Percentiles rank a stretch among this genome's conserved stretches.
phyloP scores from a whole-genome alignment of 2,797 vertebrate species.

The Cetoscarus ocellatus region DNA sequence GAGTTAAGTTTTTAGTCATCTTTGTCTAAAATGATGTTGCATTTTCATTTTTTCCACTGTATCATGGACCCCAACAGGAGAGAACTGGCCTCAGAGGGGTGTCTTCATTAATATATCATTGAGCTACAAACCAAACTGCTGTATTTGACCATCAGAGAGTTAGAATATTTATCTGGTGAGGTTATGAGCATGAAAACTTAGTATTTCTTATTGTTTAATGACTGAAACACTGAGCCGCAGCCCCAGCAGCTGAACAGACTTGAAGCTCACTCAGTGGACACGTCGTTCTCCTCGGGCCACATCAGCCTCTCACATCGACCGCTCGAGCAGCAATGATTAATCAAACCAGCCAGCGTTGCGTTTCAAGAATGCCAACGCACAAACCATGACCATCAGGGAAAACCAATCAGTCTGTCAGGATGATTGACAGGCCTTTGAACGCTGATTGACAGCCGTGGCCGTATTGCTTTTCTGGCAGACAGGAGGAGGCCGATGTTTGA shows the following conservation, averaged over 20 bases:
- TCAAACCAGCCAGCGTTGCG: slow-evolving; percentile 28
- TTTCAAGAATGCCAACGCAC: slow-evolving; percentile 50
- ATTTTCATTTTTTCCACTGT: too few species aligned
- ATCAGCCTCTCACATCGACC: slow-evolving; percentile 23
- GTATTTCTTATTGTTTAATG: too few species aligned
- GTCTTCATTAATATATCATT: too few species aligned
- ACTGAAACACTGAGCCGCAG: background rate
- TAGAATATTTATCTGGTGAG: too few species aligned
- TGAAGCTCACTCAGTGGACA: slow-evolving; percentile 1
- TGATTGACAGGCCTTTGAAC: slow-evolving; percentile 51
- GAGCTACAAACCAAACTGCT: too few species aligned
- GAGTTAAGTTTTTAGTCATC: too few species aligned
- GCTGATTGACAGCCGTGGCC: slow-evolving; percentile 25
- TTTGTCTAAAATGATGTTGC: too few species aligned
- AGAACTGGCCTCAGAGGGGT: too few species aligned
- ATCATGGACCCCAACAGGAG: background rate
- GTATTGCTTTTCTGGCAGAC: slow-evolving; percentile 12
- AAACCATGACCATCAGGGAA: slow-evolving; percentile 40
- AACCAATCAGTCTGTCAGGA: slow-evolving; percentile 50
- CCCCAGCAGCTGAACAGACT: background rate
- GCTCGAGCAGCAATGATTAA: slow-evolving; percentile 35
- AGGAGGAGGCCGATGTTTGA: slow-evolving; percentile 28
- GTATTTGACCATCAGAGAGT: too few species aligned
- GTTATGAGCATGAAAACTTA: too few species aligned
- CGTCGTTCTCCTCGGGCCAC: background rate